phyloP scores from a whole-genome alignment of 2,113 vertebrate genomes.

The Uria aalge region DNA sequence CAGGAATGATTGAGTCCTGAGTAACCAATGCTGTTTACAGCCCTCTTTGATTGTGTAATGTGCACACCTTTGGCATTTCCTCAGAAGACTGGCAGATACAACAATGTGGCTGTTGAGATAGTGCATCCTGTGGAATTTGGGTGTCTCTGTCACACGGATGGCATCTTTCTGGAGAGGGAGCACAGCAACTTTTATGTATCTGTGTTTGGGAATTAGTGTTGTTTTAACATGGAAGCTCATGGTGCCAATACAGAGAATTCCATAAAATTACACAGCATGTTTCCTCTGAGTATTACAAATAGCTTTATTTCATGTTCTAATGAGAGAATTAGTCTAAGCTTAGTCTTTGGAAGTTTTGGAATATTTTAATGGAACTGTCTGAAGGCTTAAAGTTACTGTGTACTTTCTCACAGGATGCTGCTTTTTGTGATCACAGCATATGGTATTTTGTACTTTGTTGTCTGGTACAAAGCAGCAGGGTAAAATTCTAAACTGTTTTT shows the following conservation, averaged over 20 bases:
- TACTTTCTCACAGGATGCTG: background rate
- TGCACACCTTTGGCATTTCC: background rate
- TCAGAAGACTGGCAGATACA: background rate
- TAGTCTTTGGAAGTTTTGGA: background rate
- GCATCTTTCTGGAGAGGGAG: background rate
- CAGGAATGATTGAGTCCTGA: background rate
- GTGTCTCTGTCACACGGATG: background rate
- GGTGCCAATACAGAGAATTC: background rate
- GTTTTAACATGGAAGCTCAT: too few relatives aligned
- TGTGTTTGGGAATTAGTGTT: background rate
- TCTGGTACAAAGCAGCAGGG: background rate
- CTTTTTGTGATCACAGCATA: background rate
- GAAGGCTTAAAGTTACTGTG: background rate
- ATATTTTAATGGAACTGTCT: background rate
- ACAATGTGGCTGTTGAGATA: background rate
- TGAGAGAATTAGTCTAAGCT: background rate
- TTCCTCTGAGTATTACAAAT: background rate
- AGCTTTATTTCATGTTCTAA: background rate
- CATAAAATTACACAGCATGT: rapidly evolving
- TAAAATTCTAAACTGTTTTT: background rate
- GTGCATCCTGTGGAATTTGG: background rate
- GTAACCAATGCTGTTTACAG: background rate
- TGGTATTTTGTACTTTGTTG: background rate
- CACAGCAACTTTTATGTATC: background rate
- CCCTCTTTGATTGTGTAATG: background rate